Base-by-base conservation (phyloP, 2,113 vertebrate genomes). In the Cololabis saira region DNA sequence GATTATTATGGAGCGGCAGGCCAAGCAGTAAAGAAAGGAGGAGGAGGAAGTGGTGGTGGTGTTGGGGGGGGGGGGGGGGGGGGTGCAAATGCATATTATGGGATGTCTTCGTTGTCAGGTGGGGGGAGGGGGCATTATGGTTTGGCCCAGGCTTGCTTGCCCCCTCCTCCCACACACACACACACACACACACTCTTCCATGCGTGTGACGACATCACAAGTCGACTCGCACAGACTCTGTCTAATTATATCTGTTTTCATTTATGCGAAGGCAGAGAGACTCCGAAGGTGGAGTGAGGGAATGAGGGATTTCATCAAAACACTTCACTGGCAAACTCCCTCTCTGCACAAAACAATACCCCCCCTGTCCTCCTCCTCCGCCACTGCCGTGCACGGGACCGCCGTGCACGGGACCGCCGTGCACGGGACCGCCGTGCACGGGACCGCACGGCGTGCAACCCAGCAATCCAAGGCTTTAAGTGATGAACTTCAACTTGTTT, bases 101-200 rank as follows among this genome's bases (percentile, higher is more conserved):
- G 91, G 89, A 91, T 93, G 87, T 86, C 58, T 66, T 78, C 59
- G 85, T 85, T 88, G 85, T 87, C 74, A 74, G 72, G 60, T 30
- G 65, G 91, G 89, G 84, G 90, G 88, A 90, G 81, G 90, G 87
- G 78, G 70, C 83, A 84, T 87, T 85, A 81, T 87, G 74, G 74
- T 85, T 82, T 81, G 84, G 85, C 78, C 80, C 71, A 70, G 73
- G 78, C 74, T 82, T 86, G 71, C 87, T 68, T 86, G 43, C 27
- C 52, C 17, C 6, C 17, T 44, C 45, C 19, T 53, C 30, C 50
- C 51, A 42, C 55, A 17, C 45, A 16, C 44, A 45, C 51, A 42
- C 55, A 17, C 45, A 16, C 44, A 45, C 45, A 48, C 19, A 49
- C 61, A 64, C 65, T 42, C 63, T 9, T 45, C 50, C 42, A 47